Evolutionary conservation across 1,140 invertebrate genomes (phyloP).

Genomic region (Scaptomyza pallida): DNA sequence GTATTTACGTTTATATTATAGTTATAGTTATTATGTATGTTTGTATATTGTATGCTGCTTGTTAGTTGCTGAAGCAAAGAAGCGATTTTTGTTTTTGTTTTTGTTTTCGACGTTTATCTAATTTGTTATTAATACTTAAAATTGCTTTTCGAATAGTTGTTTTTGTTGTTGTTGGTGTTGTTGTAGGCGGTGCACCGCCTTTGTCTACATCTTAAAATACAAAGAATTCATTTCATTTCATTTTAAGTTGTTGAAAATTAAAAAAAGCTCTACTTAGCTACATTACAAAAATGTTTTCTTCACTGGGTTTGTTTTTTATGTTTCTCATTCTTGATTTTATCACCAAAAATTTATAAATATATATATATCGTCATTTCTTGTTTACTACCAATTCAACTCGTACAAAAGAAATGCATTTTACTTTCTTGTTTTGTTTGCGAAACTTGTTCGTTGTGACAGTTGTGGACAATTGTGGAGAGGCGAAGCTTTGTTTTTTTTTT

Average conservation of each 20-base stretch:
- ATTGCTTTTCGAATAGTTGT: slow-evolving; percentile 74
- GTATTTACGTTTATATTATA: slow-evolving; percentile 33
- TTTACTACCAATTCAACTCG: slow-evolving; percentile 7
- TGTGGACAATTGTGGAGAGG: slow-evolving; percentile 27
- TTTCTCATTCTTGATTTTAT: slow-evolving; percentile 13
- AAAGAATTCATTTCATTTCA: slow-evolving; percentile 24
- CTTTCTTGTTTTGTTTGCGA: slow-evolving; percentile 1
- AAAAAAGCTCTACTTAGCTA: slow-evolving; percentile 50
- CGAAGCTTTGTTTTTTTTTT: slow-evolving; percentile 15
- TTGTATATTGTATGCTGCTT: slow-evolving; percentile 38
- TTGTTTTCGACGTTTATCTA: slow-evolving; percentile 66
- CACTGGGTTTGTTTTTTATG: slow-evolving; percentile 32
- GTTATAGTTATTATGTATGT: slow-evolving; percentile 31
- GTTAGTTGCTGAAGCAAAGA: slow-evolving; percentile 68
- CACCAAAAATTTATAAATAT: slow-evolving; percentile 6
- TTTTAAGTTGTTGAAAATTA: slow-evolving; percentile 31
- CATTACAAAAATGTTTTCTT: slow-evolving; percentile 48
- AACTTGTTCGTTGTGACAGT: slow-evolving; percentile 48
- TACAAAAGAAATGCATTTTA: slow-evolving; percentile 44
- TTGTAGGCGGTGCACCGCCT: slow-evolving; percentile 24
- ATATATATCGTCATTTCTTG: slow-evolving; percentile 7
- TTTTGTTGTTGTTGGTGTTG: slow-evolving; percentile 26
- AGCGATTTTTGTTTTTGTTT: slow-evolving; percentile 18
- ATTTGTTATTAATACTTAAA: slow-evolving; percentile 78
- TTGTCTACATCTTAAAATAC: slow-evolving; percentile 52